Evolutionary conservation across 2,113 vertebrate genomes (phyloP).

Genomic region (Bungarus multicinctus): DNA sequence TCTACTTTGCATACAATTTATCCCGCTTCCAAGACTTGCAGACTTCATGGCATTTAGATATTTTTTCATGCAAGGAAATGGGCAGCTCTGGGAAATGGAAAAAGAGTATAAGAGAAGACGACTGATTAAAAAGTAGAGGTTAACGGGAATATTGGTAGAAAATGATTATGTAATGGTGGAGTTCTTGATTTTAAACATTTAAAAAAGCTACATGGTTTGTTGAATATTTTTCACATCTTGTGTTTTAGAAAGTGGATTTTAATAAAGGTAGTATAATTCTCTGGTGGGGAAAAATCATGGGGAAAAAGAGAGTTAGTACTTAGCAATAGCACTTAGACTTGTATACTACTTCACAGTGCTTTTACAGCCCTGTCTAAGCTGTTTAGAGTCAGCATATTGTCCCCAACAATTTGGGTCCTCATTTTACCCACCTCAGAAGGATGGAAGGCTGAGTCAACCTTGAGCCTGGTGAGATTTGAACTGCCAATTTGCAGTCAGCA

Average conservation of each 20-base stretch:
- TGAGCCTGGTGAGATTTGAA: no score
- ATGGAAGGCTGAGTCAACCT: no score
- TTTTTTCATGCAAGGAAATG: background rate
- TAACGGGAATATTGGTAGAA: background rate
- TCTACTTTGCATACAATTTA: slow-evolving; percentile 18
- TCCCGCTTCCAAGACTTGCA: background rate
- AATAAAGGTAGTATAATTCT: background rate
- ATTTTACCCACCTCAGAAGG: no score
- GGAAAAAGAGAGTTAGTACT: background rate
- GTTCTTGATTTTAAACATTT: background rate
- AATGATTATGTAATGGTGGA: background rate
- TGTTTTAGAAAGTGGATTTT: background rate
- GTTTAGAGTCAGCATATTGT: no score
- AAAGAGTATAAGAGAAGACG: background rate
- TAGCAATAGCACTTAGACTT: no score
- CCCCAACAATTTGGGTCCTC: no score
- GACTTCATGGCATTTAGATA: background rate
- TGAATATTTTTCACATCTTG: background rate
- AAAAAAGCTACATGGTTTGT: background rate
- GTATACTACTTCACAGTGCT: no score
- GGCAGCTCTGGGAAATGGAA: background rate
- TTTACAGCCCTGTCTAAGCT: no score
- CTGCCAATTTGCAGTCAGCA: no score
- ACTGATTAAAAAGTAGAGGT: background rate
- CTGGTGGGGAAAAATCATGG: background rate